Conservation (phyloP, 1,140 invertebrate genomes). For the Drosophila arawakana region DNA sequence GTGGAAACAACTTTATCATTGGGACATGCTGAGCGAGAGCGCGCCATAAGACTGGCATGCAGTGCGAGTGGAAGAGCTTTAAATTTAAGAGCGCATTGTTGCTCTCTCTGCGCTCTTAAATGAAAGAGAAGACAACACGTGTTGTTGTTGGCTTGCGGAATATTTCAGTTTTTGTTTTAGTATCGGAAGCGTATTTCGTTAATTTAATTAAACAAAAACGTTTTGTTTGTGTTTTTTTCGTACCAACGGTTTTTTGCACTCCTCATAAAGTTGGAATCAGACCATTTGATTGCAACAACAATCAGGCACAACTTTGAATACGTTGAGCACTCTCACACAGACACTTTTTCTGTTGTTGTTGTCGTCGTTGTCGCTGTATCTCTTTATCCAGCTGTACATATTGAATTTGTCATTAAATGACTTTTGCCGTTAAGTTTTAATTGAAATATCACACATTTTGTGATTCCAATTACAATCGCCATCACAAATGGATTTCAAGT, state of each 20-base stretch:
- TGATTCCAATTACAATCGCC: conserved; percentile 20
- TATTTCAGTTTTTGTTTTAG: conserved; percentile 67
- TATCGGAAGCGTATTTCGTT: conserved; percentile 77
- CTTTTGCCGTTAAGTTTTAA: conserved; percentile 75
- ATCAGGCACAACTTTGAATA: conserved; percentile 75
- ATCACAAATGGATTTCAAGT: conserved; percentile 20
- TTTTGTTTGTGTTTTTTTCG: conserved; percentile 75
- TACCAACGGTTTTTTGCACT: conserved; percentile 22
- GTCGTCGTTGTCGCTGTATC: not conserved
- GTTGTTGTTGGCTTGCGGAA: conserved; percentile 67
- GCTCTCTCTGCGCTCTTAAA: conserved; percentile 41
- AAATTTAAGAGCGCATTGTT: conserved; percentile 25
- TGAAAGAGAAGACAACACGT: conserved; percentile 54
- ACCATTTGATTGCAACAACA: conserved; percentile 42
- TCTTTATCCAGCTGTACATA: conserved; percentile 14
- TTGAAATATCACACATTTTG: conserved; percentile 80
- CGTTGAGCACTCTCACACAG: conserved; percentile 50
- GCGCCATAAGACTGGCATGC: conserved; percentile 2
- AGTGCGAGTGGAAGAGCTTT: conserved; percentile 38
- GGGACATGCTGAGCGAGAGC: conserved; percentile 20
- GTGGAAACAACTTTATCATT: conserved; percentile 33
- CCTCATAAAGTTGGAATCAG: conserved; percentile 72
- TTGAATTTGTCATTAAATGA: conserved; percentile 74
- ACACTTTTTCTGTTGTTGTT: conserved; percentile 36
- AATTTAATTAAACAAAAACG: conserved; percentile 82